phyloP scores from a whole-genome alignment of 2,113 vertebrate species.

The Setophaga kirtlandii region DNA sequence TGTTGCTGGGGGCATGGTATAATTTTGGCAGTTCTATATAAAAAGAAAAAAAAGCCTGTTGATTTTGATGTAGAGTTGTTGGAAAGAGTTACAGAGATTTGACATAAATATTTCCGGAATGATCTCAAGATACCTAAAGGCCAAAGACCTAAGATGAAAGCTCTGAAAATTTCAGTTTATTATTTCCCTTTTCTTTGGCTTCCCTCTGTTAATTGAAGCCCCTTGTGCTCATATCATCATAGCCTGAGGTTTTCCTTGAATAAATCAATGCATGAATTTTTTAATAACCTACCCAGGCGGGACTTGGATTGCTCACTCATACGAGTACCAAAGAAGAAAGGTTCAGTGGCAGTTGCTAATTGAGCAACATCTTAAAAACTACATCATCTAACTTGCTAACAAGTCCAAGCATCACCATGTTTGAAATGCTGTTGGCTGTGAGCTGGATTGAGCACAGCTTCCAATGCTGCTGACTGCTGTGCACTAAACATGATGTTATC shows the following conservation, averaged over 20 bases:
- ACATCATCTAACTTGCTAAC: neutral
- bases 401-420: neutral
- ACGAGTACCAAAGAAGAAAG: neutral
- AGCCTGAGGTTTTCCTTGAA: conserved; percentile 45
- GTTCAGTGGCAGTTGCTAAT: neutral
- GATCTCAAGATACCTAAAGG: conserved; percentile 33
- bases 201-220: neutral
- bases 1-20: neutral
- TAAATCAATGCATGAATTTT: neutral
- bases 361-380: neutral
- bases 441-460: neutral
- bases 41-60: neutral
- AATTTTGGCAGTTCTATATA: conserved; percentile 43
- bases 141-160: conserved; percentile 51
- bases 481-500: neutral
- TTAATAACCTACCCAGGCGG: neutral
- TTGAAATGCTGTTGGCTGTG: conserved; percentile 4
- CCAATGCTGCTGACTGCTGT: neutral
- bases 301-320: neutral
- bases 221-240: conserved; percentile 20
- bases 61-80: conserved; percentile 48
- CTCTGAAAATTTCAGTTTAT: conserved; percentile 9
- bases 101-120: conserved; percentile 39
- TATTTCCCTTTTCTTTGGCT: neutral
- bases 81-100: conserved; percentile 27